Evolutionary conservation across 1,140 invertebrate genomes (phyloP), one percentile per base, ranked within the genome.

Genomic region (Bombyx mori): DNA sequence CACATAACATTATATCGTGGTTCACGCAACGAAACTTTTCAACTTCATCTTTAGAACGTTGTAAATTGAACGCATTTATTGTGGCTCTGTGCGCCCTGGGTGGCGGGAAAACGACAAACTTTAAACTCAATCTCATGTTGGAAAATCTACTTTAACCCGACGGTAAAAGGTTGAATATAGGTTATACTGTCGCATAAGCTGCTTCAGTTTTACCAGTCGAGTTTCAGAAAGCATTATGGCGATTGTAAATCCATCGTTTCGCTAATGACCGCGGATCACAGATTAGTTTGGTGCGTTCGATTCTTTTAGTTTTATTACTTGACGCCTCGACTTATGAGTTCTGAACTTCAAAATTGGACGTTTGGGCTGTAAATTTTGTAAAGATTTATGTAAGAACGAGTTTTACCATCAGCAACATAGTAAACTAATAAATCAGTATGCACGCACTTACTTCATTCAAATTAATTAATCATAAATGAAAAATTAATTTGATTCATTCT

Each of bases 21-120:
- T 55, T 55, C 44, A 55, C 44, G 46, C 46, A 55, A 73, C 65
- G 64, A 60, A 69, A 77, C 68, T 75, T 77, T 74, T 79, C 77
- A 77, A 77, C 69, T 73, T 74, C 68, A 68, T 65, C 58, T 73
- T 73, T 72, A 66, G 71, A 68, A 68, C 60, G 68, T 71, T 73
- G 68, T 79, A 79, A 79, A 79, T 75, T 69, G 75, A 73, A 65
- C 57, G 65, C 77, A 75, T 77, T 79, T 79, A 77, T 77, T 70
- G 69, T 62, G 65, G 58, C 66, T 61, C 66, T 63, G 63, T 55
- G 52, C 74, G 66, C 71, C 68, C 63, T 79, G 77, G 77, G 77
- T 79, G 77, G 77, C 66, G 63, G 56, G 46, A 56, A 50, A 8
- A 26, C 22, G 8, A 35, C 7, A 8, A 3, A 35, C 7, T 51